phyloP scores from a whole-genome alignment of 2,888 invertebrate genomes.

The Crepidodera aurea region DNA sequence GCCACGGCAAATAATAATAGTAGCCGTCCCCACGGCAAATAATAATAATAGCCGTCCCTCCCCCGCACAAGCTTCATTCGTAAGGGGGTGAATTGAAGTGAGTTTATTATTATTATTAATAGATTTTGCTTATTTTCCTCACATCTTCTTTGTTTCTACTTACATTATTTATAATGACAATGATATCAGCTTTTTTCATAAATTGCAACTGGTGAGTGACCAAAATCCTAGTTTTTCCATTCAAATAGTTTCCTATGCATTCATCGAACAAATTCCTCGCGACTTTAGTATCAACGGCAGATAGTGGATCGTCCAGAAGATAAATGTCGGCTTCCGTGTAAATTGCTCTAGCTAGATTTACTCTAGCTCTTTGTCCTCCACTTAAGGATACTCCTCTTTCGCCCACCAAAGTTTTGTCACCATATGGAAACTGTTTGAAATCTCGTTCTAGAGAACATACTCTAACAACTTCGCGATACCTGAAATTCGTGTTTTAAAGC shows the following conservation, averaged over 20 bases:
- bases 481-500: constrained; percentile 18
- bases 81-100: no score
- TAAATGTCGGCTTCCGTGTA: constrained; percentile 81
- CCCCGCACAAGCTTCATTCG: no score
- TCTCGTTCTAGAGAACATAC: constrained; percentile 75
- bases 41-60: no score
- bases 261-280: constrained; percentile 78
- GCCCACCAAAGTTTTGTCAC: constrained; percentile 80
- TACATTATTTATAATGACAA: constrained; percentile 72
- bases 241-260: constrained; percentile 68
- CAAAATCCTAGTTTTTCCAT: constrained; percentile 75
- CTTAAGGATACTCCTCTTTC: constrained; percentile 81
- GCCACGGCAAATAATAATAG: no score
- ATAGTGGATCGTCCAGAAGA: constrained; percentile 81
- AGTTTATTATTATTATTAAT: no score
- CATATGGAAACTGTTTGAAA: constrained; percentile 74
- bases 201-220: constrained; percentile 89
- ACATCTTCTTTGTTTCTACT: no score
- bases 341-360: constrained; percentile 79
- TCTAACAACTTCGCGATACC: constrained; percentile 62
- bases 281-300: constrained; percentile 82
- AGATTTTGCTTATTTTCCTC: no score
- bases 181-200: constrained; percentile 70
- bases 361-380: constrained; percentile 83
- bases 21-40: no score